Percentiles rank a stretch among this genome's conserved stretches.
These are phyloP conservation scores for Drosophila pachea DNA, from an alignment of 1,140 invertebrate species.

Conservation along the genomic window DNA sequence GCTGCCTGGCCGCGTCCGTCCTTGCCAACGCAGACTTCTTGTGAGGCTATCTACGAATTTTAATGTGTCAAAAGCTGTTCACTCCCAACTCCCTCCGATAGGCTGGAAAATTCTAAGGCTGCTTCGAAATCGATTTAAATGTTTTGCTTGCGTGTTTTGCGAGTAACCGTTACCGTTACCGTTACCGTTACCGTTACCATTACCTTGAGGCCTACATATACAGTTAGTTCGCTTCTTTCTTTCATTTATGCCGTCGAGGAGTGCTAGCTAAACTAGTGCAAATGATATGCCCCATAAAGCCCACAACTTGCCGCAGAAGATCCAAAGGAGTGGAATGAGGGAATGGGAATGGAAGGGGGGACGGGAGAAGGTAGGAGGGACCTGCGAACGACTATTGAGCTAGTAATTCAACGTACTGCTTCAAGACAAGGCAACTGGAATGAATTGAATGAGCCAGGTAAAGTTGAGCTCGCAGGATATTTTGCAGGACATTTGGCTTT, in stretches of 20 bases:
- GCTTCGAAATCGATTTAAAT: constrained; percentile 69
- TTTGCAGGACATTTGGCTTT: background rate
- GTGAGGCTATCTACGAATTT: constrained; percentile 17
- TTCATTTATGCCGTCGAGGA: too few species aligned
- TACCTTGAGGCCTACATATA: constrained; percentile 64
- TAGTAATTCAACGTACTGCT: background rate
- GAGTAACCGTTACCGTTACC: constrained; percentile 39
- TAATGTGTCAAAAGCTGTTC: constrained; percentile 21
- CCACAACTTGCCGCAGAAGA: too few species aligned
- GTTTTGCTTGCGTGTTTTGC: constrained; percentile 69
- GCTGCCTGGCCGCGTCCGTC: too few species aligned
- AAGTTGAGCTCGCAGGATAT: background rate
- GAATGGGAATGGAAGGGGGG: too few species aligned
- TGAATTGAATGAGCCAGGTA: constrained; percentile 2
- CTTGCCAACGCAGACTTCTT: constrained; percentile 13
- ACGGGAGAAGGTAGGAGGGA: too few species aligned
- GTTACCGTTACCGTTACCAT: constrained; percentile 49
- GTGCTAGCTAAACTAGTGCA: background rate
- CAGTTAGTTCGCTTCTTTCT: background rate
- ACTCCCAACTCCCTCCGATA: constrained; percentile 26
- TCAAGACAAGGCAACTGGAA: background rate
- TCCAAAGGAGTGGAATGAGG: too few species aligned
- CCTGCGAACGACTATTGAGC: background rate
- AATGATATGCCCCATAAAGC: too few species aligned
- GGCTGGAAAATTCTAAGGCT: constrained; percentile 36